Evolutionary conservation across 2,888 invertebrate species (phyloP), one percentile per base, ranked within the genome.

Genomic region (Mimas tiliae): DNA sequence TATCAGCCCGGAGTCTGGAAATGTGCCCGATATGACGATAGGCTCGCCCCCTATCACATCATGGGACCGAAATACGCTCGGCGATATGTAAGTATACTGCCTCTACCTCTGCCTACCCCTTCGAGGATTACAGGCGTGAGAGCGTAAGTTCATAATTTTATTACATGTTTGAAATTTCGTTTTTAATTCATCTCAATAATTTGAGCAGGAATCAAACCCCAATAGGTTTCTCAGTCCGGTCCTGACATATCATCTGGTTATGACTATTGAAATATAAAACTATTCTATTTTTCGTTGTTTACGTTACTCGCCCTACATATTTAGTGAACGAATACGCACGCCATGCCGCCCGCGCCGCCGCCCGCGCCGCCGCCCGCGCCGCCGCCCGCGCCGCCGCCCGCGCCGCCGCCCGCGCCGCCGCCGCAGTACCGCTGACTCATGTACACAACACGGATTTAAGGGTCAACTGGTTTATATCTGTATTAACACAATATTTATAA

Each of bases 231-330:
- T 16, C 12, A 58, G 19, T 58, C 16, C 58, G 58, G 38, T 19
- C 42, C 58, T 16, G 16, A n/a, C 58, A 6, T 33, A 33, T 7
- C 42, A 42, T 58, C 38, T 42, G 42, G 58, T 58, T 38, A 58
- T 58, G 42, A 58, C 58, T 58, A 58, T 58, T 58, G 42, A 42
- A 58, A 42, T 58, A 58, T 58, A 58, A 58, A 58, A 58, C 38
- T 58, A 58, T 58, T 58, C 58, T 58, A 58, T 58, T 58, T 58
- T 58, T 21, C 19, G 58, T 38, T 58, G 58, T 58, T 58, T 58
- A 42, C 42, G 42, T 38, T 38, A 38, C 42, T 38, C 58, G 58
- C 58, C 58, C 58, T 58, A 58, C 58, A 58, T 58, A 42, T 58
- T 58, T 58, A 42, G 38, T 53, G 42, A 58, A 19, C 52, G 52